A percentile compares a stretch with the other conserved stretches of the same genome.
Evolutionary conservation across 2,113 vertebrate species (phyloP).

Genomic region (Tonatia bakeri): DNA sequence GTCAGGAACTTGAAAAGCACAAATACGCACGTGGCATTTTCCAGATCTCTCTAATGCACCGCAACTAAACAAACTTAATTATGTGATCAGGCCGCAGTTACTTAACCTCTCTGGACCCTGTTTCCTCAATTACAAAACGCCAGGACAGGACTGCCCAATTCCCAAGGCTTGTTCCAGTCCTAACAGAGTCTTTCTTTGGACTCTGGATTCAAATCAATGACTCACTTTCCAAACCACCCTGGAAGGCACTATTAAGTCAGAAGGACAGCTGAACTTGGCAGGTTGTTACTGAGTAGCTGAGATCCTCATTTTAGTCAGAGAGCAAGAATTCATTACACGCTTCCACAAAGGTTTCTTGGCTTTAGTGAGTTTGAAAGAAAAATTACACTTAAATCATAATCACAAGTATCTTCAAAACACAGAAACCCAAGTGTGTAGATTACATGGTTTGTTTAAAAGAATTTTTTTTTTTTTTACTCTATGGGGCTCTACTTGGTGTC

Average conservation of each 20-base stretch:
- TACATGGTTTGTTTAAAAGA: background rate
- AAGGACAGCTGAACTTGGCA: background rate
- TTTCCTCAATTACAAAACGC: conserved; percentile 17
- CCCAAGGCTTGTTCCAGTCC: background rate
- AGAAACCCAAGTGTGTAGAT: background rate
- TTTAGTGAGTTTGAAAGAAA: background rate
- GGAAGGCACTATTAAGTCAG: background rate
- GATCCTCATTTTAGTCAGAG: background rate
- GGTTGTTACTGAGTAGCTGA: background rate
- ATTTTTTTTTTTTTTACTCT: background rate
- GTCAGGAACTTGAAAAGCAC: conserved; percentile 57
- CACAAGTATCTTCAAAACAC: background rate
- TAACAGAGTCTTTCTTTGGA: background rate
- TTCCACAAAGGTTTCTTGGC: background rate
- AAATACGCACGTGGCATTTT: conserved; percentile 18
- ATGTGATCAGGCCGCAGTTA: conserved; percentile 25
- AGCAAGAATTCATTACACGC: background rate
- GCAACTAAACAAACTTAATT: conserved; percentile 57
- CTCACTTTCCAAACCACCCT: conserved; percentile 23
- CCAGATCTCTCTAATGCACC: conserved; percentile 25
- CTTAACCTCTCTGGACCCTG: conserved; percentile 9
- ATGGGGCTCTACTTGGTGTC: background rate
- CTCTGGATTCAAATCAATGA: conserved; percentile 48
- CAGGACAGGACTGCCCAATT: background rate
- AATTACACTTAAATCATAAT: conserved; percentile 20